Base-by-base conservation (phyloP, 2,888 invertebrate genomes). In the Galerucella calmariensis region DNA sequence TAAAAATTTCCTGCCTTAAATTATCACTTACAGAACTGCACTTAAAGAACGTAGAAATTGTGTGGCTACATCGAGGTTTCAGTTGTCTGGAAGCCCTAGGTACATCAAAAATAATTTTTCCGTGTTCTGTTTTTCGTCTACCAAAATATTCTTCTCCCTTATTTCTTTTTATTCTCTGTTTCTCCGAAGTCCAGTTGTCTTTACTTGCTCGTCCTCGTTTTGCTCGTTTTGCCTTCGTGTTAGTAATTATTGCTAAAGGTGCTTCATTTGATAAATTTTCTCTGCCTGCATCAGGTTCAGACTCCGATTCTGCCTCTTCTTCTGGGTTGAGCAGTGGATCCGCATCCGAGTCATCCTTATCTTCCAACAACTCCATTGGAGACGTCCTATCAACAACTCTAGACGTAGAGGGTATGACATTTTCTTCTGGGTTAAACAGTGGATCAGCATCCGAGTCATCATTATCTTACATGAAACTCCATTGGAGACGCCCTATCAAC, bases 31-130 rank as follows among this genome's bases (percentile, higher is more conserved):
- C 53, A 8, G 6, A n/a, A 53, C 8, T 8, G 16, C 53, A 53
- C 53, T 53, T 14, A n/a, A 53, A 53, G 9, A n/a, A 53, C 53
- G 9, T 53, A 8, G 6, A 16, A n/a, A n/a, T 5, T 53, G 53
- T 53, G 12, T 53, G 53, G n/a, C 14, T 53, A 16, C 53, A 53
- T 53, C 53, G 14, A 14, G 53, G 53, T 51, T 51, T 51, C n/a
- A 51, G 51, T 51, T 51, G 51, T 51, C 51, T 51, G 12, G 51
- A 51, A 51, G 51, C n/a, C 51, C 35, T 35, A 35, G 35, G 35
- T 51, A 51, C 51, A 51, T 51, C 51, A 51, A 51, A 51, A 51
- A 51, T 51, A 51, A 51, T 12, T 51, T 51, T 51, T 51, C 51
- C n/a, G 9, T 51, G 51, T 51, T n/a, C 51, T 51, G 14, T 12